Percentiles rank a stretch among this genome's conserved stretches.
phyloP scores from a whole-genome alignment of 1,140 invertebrate species.

The Holotrichia oblita region DNA sequence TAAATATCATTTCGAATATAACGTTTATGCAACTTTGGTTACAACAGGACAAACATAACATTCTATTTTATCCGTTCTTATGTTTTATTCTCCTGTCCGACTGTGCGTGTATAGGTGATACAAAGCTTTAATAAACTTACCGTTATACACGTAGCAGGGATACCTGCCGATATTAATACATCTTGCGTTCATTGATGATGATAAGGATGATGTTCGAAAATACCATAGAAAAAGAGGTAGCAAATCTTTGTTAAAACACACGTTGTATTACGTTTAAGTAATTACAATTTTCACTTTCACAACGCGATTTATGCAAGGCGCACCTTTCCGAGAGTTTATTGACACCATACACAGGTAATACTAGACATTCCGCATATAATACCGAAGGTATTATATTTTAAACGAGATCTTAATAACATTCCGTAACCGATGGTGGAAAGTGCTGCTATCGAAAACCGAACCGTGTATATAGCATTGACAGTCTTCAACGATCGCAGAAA shows the following conservation, averaged over 20 bases:
- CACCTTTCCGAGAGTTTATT: constrained; percentile 56
- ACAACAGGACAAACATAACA: background rate
- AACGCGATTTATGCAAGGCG: constrained; percentile 52
- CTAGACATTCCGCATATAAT: constrained; percentile 37
- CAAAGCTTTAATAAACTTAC: constrained; percentile 44
- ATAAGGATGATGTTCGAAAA: background rate
- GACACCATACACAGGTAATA: constrained; percentile 54
- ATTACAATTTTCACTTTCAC: constrained; percentile 56
- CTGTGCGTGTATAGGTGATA: constrained; percentile 44
- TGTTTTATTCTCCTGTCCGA: background rate
- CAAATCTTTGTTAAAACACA: constrained; percentile 39
- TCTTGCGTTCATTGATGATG: constrained; percentile 38
- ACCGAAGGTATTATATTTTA: constrained; percentile 38
- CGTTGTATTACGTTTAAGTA: constrained; percentile 41
- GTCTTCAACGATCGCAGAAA: background rate
- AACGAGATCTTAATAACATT: constrained; percentile 45
- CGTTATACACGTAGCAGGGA: constrained; percentile 37
- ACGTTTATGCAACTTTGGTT: constrained; percentile 24
- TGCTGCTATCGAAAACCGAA: constrained; percentile 30
- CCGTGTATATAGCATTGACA: constrained; percentile 10
- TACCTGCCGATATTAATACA: constrained; percentile 37
- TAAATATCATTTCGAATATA: constrained; percentile 45
- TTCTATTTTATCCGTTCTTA: constrained; percentile 22
- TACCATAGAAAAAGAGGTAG: constrained; percentile 10
- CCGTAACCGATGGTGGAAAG: constrained; percentile 25